phyloP scores from a whole-genome alignment of 1,140 invertebrate genomes.

The Helicorthomorpha holstii region DNA sequence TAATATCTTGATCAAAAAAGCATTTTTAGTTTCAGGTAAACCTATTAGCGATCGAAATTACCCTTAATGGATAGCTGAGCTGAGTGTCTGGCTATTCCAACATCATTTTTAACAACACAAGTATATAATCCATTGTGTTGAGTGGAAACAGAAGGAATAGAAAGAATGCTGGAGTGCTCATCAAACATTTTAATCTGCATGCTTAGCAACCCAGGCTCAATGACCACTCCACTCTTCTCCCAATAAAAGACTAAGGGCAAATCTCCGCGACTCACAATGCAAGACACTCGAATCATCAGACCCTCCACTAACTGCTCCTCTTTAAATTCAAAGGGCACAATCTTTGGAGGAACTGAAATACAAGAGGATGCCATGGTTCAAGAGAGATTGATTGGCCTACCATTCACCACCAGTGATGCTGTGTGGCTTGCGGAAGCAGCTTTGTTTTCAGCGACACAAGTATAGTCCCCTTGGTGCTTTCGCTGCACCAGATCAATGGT shows the following conservation, averaged over 20 bases:
- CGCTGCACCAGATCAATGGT: slow-evolving; percentile 25
- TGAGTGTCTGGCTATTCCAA: not conserved
- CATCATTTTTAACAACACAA: slow-evolving; percentile 3
- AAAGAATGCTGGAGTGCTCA: slow-evolving; percentile 5
- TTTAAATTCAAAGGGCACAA: slow-evolving; percentile 27
- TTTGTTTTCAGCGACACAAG: slow-evolving; percentile 52
- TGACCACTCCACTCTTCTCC: not conserved
- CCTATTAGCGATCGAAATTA: too few species aligned
- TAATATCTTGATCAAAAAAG: not conserved
- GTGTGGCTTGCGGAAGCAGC: slow-evolving; percentile 21
- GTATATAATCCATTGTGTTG: not conserved
- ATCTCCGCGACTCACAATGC: not conserved
- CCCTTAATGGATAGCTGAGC: slow-evolving; percentile 2
- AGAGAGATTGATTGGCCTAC: slow-evolving; percentile 24
- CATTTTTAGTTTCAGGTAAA: too few species aligned
- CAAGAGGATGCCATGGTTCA: slow-evolving; percentile 28
- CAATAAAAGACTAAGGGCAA: not conserved
- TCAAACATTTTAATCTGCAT: slow-evolving; percentile 1
- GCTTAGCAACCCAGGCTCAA: not conserved
- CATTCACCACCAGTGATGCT: slow-evolving; percentile 24
- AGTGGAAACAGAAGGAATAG: not conserved
- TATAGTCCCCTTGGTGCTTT: slow-evolving; percentile 56
- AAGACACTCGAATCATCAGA: not conserved
- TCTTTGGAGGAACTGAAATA: slow-evolving; percentile 30
- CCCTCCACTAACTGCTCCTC: slow-evolving; percentile 11